Percentiles rank a stretch among this genome's conserved stretches.
Conservation (phyloP, 2,888 invertebrate genomes). For the Eristalis pertinax region DNA sequence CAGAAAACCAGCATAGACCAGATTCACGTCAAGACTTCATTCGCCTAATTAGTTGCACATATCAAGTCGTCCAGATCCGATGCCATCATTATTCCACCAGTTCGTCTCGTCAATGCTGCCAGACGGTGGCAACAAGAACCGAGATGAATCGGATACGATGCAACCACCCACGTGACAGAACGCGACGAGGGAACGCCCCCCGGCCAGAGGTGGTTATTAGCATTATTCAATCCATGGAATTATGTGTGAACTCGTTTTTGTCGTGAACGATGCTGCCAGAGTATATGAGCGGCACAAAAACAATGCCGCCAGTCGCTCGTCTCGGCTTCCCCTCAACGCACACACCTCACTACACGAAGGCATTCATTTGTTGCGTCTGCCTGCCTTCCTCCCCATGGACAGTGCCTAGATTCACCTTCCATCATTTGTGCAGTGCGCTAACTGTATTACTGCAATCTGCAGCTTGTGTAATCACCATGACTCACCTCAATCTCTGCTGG, state of each 20-base stretch:
- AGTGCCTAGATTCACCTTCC: slow-evolving; percentile 19
- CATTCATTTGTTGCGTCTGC: slow-evolving; percentile 36
- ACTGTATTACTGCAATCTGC: slow-evolving; percentile 59
- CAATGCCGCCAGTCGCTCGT: slow-evolving; percentile 2
- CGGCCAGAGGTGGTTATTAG: slow-evolving; percentile 21
- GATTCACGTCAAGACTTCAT: background rate
- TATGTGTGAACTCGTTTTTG: slow-evolving; percentile 57
- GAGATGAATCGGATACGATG: background rate
- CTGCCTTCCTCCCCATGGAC: slow-evolving; percentile 25
- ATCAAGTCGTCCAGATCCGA: background rate
- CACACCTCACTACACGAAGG: slow-evolving; percentile 1
- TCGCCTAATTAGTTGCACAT: background rate
- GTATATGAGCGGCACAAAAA: slow-evolving; percentile 38
- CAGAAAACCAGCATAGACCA: background rate
- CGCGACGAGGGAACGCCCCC: background rate
- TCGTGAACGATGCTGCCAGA: slow-evolving; percentile 28
- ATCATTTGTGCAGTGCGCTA: slow-evolving; percentile 31
- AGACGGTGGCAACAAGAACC: background rate
- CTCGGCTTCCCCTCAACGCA: background rate
- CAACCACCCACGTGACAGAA: background rate
- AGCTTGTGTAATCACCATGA: slow-evolving; percentile 64
- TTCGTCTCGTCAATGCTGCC: background rate
- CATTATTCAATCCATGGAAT: slow-evolving; percentile 61
- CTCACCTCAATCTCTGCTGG: slow-evolving; percentile 42
- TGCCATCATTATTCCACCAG: background rate